Base-by-base conservation (phyloP, 1,140 invertebrate species). In the Micrasema longulum region DNA sequence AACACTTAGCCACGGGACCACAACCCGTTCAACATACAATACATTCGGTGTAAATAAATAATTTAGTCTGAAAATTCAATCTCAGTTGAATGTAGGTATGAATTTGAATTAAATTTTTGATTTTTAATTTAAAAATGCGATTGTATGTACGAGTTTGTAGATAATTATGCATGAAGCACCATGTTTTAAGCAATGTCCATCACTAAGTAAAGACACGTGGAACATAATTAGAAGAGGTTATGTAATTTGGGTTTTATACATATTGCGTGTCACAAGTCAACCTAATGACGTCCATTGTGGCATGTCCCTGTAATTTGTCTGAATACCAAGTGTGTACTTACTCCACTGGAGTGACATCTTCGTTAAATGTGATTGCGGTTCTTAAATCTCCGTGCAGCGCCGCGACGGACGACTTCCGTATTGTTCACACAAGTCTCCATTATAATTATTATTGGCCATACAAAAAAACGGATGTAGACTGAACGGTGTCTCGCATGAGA, bases 321-420 rank as follows among this genome's bases (percentile, higher is more conserved):
- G 50, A 53, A 22, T 22, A 22, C 48, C 48, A 52, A 52, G 50
- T 9, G 12, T n/a, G 50, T 10, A 11, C 20, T 10, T 52, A 20
- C 14, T 53, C 50, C 6, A 12, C 22, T n/a, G 18, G 50, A 22
- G 9, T 53, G 50, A 53, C 50, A 53, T 22, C 50, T 53, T 53
- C 50, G 50, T 53, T 53, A 53, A 53, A 53, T 53, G 18, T 53
- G 50, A 53, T 52, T 52, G 48, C 48, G 48, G 48, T 16, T 22
- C n/a, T n/a, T n/a, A n/a, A n/a, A n/a, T 18, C 22, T 5, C 22
- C 50, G 12, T 18, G 2, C 1, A 11, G 22, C 12, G 14, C 26
- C 18, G 50, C 22, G 18, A 53, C 22, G 14, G 18, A 12, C 50
- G 22, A 23, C 18, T 10, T n/a, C 50, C 18, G 20, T 53, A 31